A percentile compares a stretch with the other conserved stretches of the same genome.
phyloP scores from a whole-genome alignment of 2,797 vertebrate genomes.

The Moxostoma hubbsi region DNA sequence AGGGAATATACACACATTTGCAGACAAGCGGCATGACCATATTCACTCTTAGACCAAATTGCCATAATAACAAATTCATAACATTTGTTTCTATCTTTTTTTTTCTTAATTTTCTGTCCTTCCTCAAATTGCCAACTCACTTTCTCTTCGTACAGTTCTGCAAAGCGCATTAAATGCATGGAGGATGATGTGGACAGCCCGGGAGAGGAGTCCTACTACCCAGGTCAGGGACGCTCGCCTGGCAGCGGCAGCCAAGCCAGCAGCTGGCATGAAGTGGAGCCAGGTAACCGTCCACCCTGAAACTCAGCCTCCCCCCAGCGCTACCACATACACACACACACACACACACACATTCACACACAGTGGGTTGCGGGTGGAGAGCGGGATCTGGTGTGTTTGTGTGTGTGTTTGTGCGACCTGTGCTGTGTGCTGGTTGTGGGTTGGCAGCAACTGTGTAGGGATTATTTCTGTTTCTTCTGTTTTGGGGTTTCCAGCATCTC shows the following conservation, averaged over 20 bases:
- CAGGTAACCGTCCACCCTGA: constrained; percentile 81
- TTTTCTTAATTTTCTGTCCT: not conserved
- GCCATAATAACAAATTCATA: no score
- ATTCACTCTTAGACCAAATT: no score
- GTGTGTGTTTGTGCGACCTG: constrained; percentile 40
- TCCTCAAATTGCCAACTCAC: not conserved
- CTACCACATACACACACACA: constrained; percentile 28
- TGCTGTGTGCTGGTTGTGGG: constrained; percentile 39
- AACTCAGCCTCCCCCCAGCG: not conserved
- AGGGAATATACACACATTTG: not conserved
- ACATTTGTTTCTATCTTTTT: not conserved
- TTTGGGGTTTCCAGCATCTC: constrained; percentile 12
- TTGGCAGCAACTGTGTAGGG: not conserved
- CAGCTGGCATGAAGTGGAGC: constrained; percentile 98
- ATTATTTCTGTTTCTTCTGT: constrained; percentile 25
- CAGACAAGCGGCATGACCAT: not conserved
- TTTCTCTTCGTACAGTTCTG: constrained; percentile 81
- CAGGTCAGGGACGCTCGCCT: constrained; percentile 91
- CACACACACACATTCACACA: constrained; percentile 34
- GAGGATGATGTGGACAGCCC: constrained; percentile 99
- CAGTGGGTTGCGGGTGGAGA: constrained; percentile 20
- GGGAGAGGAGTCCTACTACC: constrained; percentile 94
- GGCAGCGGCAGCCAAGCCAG: constrained; percentile 94
- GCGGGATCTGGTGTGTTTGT: not conserved
- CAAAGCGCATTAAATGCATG: constrained; percentile 98